Evolutionary conservation across 2,888 invertebrate genomes (phyloP).

Genomic region (Ferrisia virgata): DNA sequence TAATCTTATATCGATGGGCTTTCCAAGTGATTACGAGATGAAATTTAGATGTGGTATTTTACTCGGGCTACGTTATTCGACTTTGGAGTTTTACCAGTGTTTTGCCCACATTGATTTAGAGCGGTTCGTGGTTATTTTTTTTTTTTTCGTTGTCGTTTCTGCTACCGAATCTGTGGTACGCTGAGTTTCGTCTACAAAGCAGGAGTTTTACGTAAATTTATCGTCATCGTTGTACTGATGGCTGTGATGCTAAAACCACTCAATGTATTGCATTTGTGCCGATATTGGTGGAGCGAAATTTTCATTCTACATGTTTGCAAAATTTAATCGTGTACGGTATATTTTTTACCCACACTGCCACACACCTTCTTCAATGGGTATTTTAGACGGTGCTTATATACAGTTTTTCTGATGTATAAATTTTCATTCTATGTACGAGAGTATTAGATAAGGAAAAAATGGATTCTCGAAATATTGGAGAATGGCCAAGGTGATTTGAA

Average conservation of each 20-base stretch:
- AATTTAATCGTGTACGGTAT: no score
- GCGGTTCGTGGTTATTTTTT: background rate
- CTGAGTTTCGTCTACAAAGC: background rate
- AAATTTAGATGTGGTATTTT: background rate
- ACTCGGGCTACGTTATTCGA: background rate
- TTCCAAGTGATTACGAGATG: conserved; percentile 2
- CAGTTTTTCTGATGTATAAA: no score
- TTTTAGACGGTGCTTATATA: no score
- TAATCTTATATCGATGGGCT: background rate
- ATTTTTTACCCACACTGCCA: no score
- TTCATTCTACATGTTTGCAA: no score
- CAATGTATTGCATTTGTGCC: background rate
- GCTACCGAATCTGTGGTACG: background rate
- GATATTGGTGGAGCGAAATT: no score
- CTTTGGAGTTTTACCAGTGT: background rate
- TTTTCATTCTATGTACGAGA: no score
- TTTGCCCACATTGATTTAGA: background rate
- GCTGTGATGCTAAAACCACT: background rate
- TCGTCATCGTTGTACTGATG: background rate
- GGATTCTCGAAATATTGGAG: no score
- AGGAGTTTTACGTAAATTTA: background rate
- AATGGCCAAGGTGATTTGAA: no score
- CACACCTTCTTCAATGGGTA: no score
- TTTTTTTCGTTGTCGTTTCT: background rate
- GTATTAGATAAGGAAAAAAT: no score